Evolutionary conservation across 2,113 vertebrate species (phyloP).

Genomic region (Daphoenositta chrysoptera): DNA sequence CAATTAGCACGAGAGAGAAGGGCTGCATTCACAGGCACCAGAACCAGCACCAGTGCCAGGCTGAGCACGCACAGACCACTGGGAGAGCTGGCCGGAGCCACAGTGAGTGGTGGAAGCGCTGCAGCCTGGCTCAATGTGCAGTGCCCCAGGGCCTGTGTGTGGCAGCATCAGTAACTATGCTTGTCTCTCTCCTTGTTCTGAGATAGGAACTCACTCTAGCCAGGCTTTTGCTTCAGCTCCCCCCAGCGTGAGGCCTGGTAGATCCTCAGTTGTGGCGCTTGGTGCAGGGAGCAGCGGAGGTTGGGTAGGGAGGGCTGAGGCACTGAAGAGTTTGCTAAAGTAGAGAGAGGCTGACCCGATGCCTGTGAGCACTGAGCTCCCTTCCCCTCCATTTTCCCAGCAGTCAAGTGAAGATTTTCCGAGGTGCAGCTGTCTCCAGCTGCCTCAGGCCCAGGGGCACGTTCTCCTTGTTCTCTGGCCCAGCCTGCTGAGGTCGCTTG

Average conservation of each 20-base stretch:
- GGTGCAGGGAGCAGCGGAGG: neutral
- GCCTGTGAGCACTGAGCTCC: neutral
- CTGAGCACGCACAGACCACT: accelerated
- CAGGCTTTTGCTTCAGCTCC: neutral
- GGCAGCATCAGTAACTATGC: neutral
- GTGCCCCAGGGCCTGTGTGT: neutral
- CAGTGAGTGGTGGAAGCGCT: accelerated
- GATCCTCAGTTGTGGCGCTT: accelerated
- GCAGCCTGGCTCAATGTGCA: accelerated
- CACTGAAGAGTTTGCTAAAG: neutral
- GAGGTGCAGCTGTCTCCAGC: neutral
- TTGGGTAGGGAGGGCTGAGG: neutral
- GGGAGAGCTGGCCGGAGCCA: neutral
- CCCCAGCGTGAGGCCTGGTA: neutral
- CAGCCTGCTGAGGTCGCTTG: neutral
- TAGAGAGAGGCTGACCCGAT: neutral
- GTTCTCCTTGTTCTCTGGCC: constrained; percentile 80
- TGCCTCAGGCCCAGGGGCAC: constrained; percentile 37
- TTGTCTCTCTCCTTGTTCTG: neutral
- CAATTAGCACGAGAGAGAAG: neutral
- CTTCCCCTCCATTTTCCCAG: neutral
- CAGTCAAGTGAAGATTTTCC: constrained; percentile 79
- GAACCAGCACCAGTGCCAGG: neutral
- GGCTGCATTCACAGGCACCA: neutral
- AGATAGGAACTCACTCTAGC: neutral